Percentiles rank a stretch among this genome's conserved stretches.
Conservation (phyloP, 1,140 invertebrate species). For the Temnothorax nylanderi region DNA sequence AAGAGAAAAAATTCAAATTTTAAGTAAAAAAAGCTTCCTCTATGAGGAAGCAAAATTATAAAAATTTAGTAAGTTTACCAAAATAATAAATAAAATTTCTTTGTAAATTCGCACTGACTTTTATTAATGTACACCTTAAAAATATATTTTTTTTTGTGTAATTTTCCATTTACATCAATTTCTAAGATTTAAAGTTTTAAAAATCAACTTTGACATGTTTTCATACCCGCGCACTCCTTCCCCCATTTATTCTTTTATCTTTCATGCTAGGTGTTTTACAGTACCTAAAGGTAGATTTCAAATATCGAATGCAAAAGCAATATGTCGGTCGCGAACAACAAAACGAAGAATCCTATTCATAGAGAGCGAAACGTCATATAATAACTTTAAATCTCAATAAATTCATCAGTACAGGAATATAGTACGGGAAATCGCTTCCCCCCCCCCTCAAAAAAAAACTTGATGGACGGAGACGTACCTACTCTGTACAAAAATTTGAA, state of each 20-base stretch:
- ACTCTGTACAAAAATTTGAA: neutral
- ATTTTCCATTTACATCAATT: no score
- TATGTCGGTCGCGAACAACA: neutral
- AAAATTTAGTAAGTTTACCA: no score
- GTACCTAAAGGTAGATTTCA: neutral
- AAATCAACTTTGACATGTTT: neutral
- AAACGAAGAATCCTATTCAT: neutral
- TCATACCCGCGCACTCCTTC: neutral
- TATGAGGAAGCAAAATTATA: no score
- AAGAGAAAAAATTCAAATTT: no score
- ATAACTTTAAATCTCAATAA: constrained; percentile 47
- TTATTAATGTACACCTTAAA: no score
- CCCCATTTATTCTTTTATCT: neutral
- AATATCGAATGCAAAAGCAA: neutral
- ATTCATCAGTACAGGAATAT: neutral
- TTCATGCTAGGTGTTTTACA: neutral
- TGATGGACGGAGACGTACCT: neutral
- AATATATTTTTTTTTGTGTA: no score
- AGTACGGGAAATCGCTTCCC: neutral
- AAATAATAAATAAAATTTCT: no score
- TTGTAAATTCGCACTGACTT: no score
- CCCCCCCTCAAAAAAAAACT: neutral
- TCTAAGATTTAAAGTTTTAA: no score
- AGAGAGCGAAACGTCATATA: neutral
- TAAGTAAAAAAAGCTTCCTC: no score